Conservation (phyloP, 2,113 vertebrate species). For the Apodemus speciosus region DNA sequence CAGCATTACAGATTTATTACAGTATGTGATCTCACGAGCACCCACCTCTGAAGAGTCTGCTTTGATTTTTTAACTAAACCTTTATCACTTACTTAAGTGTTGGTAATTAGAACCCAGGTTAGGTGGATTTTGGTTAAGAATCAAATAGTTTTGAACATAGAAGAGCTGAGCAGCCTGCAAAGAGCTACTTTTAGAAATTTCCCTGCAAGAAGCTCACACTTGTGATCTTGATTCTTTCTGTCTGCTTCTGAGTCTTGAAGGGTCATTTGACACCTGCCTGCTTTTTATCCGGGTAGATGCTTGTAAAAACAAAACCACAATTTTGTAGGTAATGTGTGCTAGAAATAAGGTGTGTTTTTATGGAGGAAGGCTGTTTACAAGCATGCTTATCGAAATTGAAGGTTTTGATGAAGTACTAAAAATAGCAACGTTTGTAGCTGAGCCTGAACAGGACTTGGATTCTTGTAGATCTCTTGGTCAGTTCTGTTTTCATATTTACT, state of each 20-base stretch:
- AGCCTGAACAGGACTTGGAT: conserved; percentile 56
- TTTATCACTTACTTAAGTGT: background rate
- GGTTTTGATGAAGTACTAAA: conserved; percentile 60
- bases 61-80: conserved; percentile 43
- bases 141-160: conserved; percentile 45
- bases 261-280: conserved; percentile 18
- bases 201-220: background rate
- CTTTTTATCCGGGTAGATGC: conserved; percentile 25
- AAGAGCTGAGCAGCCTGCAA: conserved; percentile 9
- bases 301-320: background rate
- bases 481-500: conserved; percentile 56
- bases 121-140: conserved; percentile 4
- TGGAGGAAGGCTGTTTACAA: conserved; percentile 12
- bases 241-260: conserved; percentile 38
- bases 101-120: conserved; percentile 4
- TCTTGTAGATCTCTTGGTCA: conserved; percentile 26
- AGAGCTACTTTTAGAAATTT: conserved; percentile 46
- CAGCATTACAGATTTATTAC: background rate
- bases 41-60: conserved; percentile 14
- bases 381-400: conserved; percentile 20
- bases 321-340: background rate
- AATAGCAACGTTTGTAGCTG: conserved; percentile 33
- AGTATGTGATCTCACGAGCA: background rate
- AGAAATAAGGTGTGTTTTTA: background rate
- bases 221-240: background rate